These are phyloP conservation scores for Daphoenositta chrysoptera DNA, from an alignment of 2,113 vertebrate genomes.

Conservation along the genomic window DNA sequence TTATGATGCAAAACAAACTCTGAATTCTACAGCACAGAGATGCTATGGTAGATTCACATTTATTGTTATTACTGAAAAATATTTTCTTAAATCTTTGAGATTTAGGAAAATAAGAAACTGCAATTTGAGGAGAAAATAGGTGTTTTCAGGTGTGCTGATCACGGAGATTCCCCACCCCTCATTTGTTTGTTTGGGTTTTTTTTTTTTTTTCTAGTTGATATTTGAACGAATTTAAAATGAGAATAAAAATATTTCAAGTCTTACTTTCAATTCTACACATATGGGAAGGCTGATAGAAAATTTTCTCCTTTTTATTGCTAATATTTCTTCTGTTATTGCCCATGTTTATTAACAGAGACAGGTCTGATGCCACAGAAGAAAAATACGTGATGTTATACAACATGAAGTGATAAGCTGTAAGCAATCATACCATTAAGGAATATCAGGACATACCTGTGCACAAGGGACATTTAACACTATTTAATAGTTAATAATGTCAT, in stretches of 20 bases:
- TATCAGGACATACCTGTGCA: background rate
- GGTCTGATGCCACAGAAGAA: background rate
- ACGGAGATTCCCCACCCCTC: background rate
- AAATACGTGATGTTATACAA: background rate
- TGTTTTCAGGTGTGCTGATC: background rate
- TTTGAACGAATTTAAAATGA: background rate
- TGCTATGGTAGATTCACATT: background rate
- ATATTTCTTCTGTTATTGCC: background rate
- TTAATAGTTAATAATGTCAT: background rate
- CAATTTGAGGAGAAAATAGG: background rate
- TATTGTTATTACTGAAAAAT: background rate
- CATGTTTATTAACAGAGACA: background rate
- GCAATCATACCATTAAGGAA: background rate
- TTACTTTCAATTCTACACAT: background rate
- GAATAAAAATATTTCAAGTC: background rate
- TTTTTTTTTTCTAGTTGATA: background rate
- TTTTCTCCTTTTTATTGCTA: background rate
- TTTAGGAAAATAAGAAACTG: background rate
- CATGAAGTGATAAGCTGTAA: background rate
- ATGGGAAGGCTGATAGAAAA: background rate
- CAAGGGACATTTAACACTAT: background rate
- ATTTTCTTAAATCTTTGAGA: background rate
- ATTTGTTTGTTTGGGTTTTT: background rate
- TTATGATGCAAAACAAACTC: background rate
- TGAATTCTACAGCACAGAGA: background rate